Percentiles rank a stretch among this genome's conserved stretches.
Evolutionary conservation across 2,113 vertebrate genomes (phyloP).

Genomic region (Megaceryle maxima): DNA sequence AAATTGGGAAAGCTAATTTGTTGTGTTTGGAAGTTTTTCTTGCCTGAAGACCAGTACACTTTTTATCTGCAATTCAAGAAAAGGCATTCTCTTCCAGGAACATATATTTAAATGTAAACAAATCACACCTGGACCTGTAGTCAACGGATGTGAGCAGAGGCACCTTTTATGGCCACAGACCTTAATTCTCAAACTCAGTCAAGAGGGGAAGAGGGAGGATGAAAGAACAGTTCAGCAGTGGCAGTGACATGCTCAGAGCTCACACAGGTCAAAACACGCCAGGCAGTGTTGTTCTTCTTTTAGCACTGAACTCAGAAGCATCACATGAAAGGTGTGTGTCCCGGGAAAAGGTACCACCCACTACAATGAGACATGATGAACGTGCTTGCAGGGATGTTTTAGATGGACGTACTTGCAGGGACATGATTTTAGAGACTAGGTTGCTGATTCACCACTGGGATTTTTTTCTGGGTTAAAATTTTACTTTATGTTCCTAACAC

Average conservation of each 20-base stretch:
- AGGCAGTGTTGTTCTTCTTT: not conserved
- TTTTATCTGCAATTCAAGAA: not conserved
- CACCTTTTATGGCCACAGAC: not conserved
- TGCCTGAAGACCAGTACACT: not conserved
- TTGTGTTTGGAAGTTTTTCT: not conserved
- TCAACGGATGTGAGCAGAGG: not conserved
- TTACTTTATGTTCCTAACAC: slow-evolving; percentile 12
- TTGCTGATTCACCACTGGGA: slow-evolving; percentile 37
- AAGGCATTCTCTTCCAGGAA: not conserved
- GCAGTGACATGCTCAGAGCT: not conserved
- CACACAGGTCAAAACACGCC: not conserved
- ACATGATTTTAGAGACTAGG: not conserved
- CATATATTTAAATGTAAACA: not conserved
- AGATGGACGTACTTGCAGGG: not conserved
- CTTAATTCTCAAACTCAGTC: not conserved
- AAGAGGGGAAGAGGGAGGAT: not conserved
- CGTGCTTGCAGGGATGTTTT: not conserved
- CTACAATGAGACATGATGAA: not conserved
- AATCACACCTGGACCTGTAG: not conserved
- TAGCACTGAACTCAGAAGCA: not conserved
- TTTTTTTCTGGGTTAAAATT: slow-evolving; percentile 23
- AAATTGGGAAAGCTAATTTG: not conserved
- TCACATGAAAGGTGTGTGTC: slow-evolving; percentile 9
- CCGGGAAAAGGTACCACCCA: not conserved
- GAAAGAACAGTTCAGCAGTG: not conserved